Conservation (phyloP, 2,888 invertebrate genomes). For the Andrena marginata region DNA sequence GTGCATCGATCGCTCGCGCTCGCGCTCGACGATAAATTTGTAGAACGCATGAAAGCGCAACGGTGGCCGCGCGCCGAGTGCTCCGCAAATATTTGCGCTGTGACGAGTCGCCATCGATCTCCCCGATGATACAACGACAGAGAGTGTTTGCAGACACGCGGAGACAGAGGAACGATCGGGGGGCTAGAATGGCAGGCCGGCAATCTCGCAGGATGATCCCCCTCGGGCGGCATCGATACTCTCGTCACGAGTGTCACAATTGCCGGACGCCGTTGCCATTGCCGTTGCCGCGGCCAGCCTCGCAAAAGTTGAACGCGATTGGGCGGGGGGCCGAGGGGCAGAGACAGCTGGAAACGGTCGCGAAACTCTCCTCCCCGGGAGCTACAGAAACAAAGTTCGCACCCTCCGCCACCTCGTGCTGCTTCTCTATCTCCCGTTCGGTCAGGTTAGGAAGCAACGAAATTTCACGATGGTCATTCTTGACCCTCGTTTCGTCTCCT, state of each 20-base stretch:
- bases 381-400: conserved; percentile 44
- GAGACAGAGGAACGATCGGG: conserved; percentile 35
- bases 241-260: conserved; percentile 59
- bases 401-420: conserved; percentile 27
- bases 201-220: conserved; percentile 60
- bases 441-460: conserved; percentile 27
- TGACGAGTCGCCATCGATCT: conserved; percentile 43
- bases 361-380: conserved; percentile 12
- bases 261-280: conserved; percentile 3
- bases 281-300: conserved; percentile 11
- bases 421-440: background rate
- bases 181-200: conserved; percentile 35
- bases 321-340: background rate
- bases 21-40: conserved; percentile 33
- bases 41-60: conserved; percentile 38
- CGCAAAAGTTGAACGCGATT: conserved; percentile 20
- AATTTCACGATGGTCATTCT: conserved; percentile 42
- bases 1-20: conserved; percentile 10
- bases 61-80: conserved; percentile 30
- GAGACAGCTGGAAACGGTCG: conserved; percentile 30
- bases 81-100: conserved; percentile 50
- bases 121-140: conserved; percentile 20
- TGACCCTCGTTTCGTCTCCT: conserved; percentile 17
- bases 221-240: conserved; percentile 52
- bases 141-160: conserved; percentile 43